phyloP scores from a whole-genome alignment of 2,888 invertebrate species.

The Nomada ferruginata region DNA sequence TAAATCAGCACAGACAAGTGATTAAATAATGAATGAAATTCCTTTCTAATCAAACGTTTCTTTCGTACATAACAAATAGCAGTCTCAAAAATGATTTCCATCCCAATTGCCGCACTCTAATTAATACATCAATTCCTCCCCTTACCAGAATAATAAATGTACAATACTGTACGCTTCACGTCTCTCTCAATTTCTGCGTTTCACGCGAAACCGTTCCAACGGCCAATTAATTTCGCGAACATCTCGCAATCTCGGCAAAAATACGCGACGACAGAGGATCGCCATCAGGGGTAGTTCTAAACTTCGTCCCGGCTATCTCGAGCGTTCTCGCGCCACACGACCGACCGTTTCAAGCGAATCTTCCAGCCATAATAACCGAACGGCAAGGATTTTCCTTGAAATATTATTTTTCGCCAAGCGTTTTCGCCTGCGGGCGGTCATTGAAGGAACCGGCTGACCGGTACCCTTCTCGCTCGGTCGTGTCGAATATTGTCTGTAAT shows the following conservation, averaged over 20 bases:
- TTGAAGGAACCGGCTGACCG: constrained; percentile 43
- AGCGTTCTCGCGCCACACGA: neutral
- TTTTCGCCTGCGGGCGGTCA: constrained; percentile 43
- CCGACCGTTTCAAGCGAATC: constrained; percentile 37
- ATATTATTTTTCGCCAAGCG: constrained; percentile 39
- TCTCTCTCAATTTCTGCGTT: neutral
- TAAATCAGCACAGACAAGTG: no score
- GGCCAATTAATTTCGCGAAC: neutral
- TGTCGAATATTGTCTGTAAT: constrained; percentile 39
- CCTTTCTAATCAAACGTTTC: no score
- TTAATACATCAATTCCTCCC: no score
- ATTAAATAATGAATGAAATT: no score
- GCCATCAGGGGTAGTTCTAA: neutral
- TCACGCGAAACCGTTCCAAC: neutral
- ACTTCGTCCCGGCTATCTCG: neutral
- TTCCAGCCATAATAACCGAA: constrained; percentile 40
- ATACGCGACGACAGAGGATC: neutral
- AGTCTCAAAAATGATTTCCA: no score
- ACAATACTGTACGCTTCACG: no score
- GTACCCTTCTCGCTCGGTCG: constrained; percentile 35
- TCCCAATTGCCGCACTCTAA: no score
- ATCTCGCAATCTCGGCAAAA: neutral
- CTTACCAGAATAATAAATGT: no score
- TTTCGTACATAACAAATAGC: no score
- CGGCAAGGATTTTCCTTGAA: constrained; percentile 21